Percentiles rank a stretch among this genome's conserved stretches.
Evolutionary conservation across 2,888 invertebrate genomes (phyloP).

Genomic region (Tipula lateralis): DNA sequence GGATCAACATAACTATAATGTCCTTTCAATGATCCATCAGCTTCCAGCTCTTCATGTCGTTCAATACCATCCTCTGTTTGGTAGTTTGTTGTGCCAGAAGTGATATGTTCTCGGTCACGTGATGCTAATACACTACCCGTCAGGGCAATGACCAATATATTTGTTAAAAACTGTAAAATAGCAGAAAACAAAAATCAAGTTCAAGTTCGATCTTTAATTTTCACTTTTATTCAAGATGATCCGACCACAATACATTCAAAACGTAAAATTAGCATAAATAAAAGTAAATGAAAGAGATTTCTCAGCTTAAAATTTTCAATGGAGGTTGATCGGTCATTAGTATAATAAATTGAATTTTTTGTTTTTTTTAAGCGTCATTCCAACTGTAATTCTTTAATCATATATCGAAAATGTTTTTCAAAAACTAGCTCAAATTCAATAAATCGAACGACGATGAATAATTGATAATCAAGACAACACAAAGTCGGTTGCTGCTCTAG

Average conservation of each 20-base stretch:
- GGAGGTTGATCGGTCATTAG: background rate
- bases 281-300: background rate
- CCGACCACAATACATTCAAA: background rate
- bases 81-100: background rate
- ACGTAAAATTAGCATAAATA: background rate
- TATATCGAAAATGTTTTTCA: background rate
- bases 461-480: background rate
- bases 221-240: background rate
- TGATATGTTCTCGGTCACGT: background rate
- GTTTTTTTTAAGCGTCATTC: background rate
- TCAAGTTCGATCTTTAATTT: background rate
- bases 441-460: background rate
- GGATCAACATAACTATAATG: constrained; percentile 28
- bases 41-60: background rate
- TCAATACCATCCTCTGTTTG: constrained; percentile 1
- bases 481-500: background rate
- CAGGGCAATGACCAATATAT: background rate
- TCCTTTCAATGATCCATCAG: constrained; percentile 4
- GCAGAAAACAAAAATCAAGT: background rate
- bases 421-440: background rate
- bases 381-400: background rate
- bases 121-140: background rate
- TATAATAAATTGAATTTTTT: background rate
- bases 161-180: background rate
- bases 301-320: background rate